Base-by-base conservation (phyloP, 2,888 invertebrate genomes). In the Leptinotarsa peninsularis region DNA sequence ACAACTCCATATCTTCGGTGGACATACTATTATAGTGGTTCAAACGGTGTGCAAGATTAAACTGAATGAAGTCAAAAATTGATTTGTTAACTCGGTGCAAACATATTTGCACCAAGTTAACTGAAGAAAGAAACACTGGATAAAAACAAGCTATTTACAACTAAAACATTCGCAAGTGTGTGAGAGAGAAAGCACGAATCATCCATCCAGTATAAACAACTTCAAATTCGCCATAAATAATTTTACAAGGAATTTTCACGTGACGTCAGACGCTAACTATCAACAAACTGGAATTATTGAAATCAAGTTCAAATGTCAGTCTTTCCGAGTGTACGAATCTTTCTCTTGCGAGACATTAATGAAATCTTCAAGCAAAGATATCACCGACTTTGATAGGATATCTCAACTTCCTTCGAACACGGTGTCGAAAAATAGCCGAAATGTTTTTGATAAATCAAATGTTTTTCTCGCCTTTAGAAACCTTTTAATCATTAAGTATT, bases 291-390 rank as follows among this genome's bases (percentile, higher is more conserved):
- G 71, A 71, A 66, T 74, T 74, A 74, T 56, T 43, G 67, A 63
- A 43, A 63, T 43, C 56, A 58, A 74, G 74, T 75, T 75, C 74
- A 75, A 75, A 75, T 67, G 74, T 75, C 74, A 75, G 54, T 67
- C 14, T 13, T 66, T 50, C 13, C 23, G 18, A 56, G 58, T 58
- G 23, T 23, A 58, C 23, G 23, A 58, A 23, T 14, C 23, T 13
- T 2, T 54, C 18, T 54, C 15, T 58, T 17, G 10, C n/a, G n/a
- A 63, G 13, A 18, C 33, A 33, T n/a, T 17, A 43, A 33, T 27
- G 63, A 63, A 27, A 15, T 7, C 27, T 33, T 7, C 4, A 17
- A 63, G 33, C 23, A 10, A 5, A 13, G n/a, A 63, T 63, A 63
- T 33, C 27, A 15, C 18, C 15, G 21, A 33, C 33, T 63, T 63